phyloP scores from a whole-genome alignment of 2,888 invertebrate genomes.

The Lasioglossum leucozonium region DNA sequence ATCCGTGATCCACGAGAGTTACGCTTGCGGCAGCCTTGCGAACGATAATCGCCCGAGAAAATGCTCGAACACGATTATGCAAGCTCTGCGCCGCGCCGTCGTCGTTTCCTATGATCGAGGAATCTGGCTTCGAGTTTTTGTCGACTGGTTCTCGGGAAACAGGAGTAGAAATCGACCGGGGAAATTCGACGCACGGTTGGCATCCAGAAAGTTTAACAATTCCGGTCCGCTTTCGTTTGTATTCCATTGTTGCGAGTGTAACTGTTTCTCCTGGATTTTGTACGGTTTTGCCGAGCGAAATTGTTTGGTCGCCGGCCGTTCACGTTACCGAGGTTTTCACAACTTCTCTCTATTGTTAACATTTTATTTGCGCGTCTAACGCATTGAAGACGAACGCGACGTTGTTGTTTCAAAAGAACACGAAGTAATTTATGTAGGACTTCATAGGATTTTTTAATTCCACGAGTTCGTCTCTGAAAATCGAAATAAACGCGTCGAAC shows the following conservation, averaged over 20 bases:
- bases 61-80: conserved; percentile 61
- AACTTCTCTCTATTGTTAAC: not conserved
- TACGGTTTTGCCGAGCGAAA: not conserved
- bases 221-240: not conserved
- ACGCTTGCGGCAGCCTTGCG: conserved; percentile 65
- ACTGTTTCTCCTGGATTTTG: not conserved
- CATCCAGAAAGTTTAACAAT: not conserved
- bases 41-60: conserved; percentile 68
- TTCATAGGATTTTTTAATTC: no score
- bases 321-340: not conserved
- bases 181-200: not conserved
- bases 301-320: not conserved
- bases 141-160: not conserved
- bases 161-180: not conserved
- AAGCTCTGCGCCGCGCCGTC: conserved; percentile 29
- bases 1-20: conserved; percentile 64
- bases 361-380: no score
- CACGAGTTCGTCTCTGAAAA: no score
- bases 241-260: not conserved
- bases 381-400: no score
- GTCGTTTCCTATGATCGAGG: conserved; percentile 27
- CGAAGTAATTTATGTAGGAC: no score
- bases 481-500: not conserved
- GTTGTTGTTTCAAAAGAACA: no score
- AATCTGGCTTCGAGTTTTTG: conserved; percentile 16